Evolutionary conservation across 2,888 invertebrate species (phyloP), one percentile per base, ranked within the genome.

Genomic region (Andrena fulva): DNA sequence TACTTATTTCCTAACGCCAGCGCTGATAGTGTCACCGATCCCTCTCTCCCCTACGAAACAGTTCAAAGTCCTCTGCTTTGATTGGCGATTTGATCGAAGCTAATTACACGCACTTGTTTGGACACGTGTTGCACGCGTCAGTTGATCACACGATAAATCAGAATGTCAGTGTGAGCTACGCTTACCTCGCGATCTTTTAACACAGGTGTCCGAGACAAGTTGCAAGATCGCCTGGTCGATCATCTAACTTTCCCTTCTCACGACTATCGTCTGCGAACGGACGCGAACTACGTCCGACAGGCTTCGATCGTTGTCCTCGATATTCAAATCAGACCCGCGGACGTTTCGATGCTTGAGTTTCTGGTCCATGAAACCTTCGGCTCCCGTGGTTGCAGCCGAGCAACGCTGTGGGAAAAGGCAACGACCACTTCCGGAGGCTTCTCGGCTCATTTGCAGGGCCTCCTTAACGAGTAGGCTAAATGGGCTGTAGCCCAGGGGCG

Each of bases 181-280:
- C 52, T 3, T 42, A 33, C 12, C 48, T 2, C 4, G 31, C 42
- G 1, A 67, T 62, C 62, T 80, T 67, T 66, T 62, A 78, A 8
- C n/a, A 10, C 24, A 24, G 24, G 24, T 24, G 24, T 27, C 56
- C 10, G 10, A 27, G 54, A 20, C 73, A 3, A 29, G 24, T 64
- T 50, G 35, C n/a, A 12, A 7, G 29, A 68, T 62, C 68, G 67
- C 35, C 16, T 31, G 29, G 56, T 70, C 77, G 66, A 73, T 77
- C 66, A 35, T 48, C n/a, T 20, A 70, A 62, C 81, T 81, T 80
- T 80, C 81, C 81, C 81, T 81, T 74, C 80, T 73, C 80, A 60
- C 80, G 80, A 73, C 50, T 79, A 73, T 81, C 78, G 42, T 2
- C 29, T 72, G 20, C 62, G 29, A 20, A 27, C 4, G 24, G 35